These are phyloP conservation scores for Bombus fervidus DNA, from an alignment of 1,140 invertebrate genomes.

Conservation along the genomic window DNA sequence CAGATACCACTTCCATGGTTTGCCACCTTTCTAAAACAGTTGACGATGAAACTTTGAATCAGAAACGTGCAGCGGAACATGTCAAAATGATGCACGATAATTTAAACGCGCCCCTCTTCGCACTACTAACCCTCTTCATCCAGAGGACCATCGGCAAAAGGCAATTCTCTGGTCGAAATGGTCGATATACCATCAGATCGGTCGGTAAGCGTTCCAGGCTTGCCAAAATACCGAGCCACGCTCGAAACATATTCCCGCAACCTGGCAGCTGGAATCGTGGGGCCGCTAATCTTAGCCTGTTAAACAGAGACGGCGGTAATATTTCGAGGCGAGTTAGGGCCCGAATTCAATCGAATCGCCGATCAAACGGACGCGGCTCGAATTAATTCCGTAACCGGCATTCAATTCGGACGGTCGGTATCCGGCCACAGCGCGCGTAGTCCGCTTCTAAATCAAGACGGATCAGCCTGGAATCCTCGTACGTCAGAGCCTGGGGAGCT, in stretches of 20 bases:
- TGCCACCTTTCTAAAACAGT: background rate
- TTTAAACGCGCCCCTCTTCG: background rate
- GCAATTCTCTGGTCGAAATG: background rate
- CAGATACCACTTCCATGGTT: background rate
- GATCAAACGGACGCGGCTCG: conserved; percentile 44
- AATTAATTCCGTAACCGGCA: conserved; percentile 46
- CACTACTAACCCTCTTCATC: background rate
- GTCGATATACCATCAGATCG: conserved; percentile 9
- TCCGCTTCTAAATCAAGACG: conserved; percentile 51
- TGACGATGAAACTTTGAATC: background rate
- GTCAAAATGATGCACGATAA: background rate
- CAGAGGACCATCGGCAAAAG: background rate
- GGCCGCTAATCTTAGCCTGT: conserved; percentile 3
- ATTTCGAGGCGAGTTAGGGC: conserved; percentile 33
- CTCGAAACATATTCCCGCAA: conserved; percentile 31
- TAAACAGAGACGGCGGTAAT: conserved; percentile 33
- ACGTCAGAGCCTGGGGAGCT: conserved; percentile 29
- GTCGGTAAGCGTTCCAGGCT: background rate
- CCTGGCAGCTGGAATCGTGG: conserved; percentile 13
- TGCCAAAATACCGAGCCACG: conserved; percentile 14
- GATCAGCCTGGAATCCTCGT: conserved; percentile 51
- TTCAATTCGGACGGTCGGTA: conserved; percentile 40
- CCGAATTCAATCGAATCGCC: conserved; percentile 42
- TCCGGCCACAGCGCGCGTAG: conserved; percentile 10
- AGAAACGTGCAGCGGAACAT: background rate